Conservation (phyloP, 2,797 vertebrate species). For the Yasuhikotakia modesta region DNA sequence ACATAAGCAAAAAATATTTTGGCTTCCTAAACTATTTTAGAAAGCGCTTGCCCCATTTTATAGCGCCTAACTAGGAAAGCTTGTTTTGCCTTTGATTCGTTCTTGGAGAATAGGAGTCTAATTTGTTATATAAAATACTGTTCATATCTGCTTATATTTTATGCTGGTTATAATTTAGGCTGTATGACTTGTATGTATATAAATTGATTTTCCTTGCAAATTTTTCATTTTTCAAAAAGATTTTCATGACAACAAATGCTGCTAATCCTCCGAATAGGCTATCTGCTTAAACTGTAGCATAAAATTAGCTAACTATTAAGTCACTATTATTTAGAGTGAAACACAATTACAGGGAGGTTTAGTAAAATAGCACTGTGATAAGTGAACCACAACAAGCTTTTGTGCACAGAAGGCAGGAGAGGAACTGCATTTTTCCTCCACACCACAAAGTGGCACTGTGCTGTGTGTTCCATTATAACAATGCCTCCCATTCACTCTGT, state of each 20-base stretch:
- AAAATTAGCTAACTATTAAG: background rate
- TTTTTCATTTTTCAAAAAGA: background rate
- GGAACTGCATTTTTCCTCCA: slow-evolving; percentile 64
- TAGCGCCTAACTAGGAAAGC: slow-evolving; percentile 13
- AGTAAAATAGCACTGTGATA: slow-evolving; percentile 50
- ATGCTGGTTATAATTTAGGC: background rate
- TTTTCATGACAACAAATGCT: background rate
- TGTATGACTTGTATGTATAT: background rate
- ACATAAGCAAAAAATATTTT: slow-evolving; percentile 65
- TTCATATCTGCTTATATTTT: background rate
- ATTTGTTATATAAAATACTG: background rate
- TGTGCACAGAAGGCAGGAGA: background rate
- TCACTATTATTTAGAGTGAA: background rate
- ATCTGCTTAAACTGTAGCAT: background rate
- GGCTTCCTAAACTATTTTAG: slow-evolving; percentile 1
- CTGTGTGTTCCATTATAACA: slow-evolving; percentile 47
- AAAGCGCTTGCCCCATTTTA: slow-evolving; percentile 5
- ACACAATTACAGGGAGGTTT: too few relatives aligned
- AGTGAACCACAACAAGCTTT: slow-evolving; percentile 22
- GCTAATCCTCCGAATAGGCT: background rate
- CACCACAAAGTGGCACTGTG: slow-evolving; percentile 77
- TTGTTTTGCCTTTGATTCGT: background rate
- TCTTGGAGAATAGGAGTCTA: background rate
- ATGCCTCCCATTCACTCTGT: slow-evolving; percentile 60
- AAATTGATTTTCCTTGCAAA: background rate